A percentile compares a stretch with the other conserved stretches of the same genome.
Evolutionary conservation across 37 sponge, comb jelly and placozoan genomes (phyloP).

Genomic region (Aplysina aerophoba): DNA sequence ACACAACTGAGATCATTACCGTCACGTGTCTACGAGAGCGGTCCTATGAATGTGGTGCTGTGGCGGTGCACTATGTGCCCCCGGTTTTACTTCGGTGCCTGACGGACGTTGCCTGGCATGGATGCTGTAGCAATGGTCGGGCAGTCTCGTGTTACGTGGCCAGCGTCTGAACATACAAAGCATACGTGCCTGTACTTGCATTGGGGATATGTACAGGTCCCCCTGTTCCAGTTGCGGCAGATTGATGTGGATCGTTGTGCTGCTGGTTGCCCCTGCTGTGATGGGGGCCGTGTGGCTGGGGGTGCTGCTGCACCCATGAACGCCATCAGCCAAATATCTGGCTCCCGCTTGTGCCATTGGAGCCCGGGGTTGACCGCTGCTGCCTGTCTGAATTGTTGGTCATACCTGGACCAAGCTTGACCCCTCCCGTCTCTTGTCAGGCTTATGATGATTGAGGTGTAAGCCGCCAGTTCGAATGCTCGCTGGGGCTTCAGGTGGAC

Average conservation of each 20-base stretch:
- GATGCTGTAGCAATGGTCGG: no score
- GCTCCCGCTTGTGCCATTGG: conserved; percentile 11
- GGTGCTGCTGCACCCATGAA: neutral
- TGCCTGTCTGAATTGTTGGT: conserved; percentile 24
- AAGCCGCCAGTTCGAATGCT: conserved; percentile 6
- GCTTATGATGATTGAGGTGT: conserved; percentile 1
- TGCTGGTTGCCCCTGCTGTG: no score
- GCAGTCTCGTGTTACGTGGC: no score
- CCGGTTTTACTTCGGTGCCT: no score
- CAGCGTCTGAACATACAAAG: no score
- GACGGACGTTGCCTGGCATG: no score
- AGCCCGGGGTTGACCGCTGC: conserved; percentile 9
- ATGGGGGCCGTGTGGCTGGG: neutral
- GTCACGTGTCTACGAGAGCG: no score
- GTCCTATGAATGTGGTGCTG: no score
- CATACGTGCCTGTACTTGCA: neutral
- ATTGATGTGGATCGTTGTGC: no score
- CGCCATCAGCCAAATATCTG: conserved; percentile 18
- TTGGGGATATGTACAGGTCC: neutral
- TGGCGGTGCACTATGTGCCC: no score
- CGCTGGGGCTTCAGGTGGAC: conserved; percentile 1
- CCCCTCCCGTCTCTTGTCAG: conserved; percentile 1
- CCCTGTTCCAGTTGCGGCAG: conserved; percentile 16
- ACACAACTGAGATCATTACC: no score
- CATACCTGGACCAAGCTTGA: conserved; percentile 3